Conservation (phyloP, 2,888 invertebrate genomes). For the Polyommatus icarus region DNA sequence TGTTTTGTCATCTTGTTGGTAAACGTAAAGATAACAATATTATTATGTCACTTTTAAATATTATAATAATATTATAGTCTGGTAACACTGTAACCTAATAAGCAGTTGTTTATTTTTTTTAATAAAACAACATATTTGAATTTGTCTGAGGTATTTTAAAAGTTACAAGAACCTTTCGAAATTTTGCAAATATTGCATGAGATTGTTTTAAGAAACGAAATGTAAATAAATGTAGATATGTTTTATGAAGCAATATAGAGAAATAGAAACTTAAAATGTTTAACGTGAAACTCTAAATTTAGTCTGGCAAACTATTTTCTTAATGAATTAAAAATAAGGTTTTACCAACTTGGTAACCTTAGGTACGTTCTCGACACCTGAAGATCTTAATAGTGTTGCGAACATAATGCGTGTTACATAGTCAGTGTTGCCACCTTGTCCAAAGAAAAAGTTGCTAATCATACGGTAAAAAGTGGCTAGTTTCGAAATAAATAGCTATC, state of each 20-base stretch:
- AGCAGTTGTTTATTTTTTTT: neutral
- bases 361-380: neutral
- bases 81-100: neutral
- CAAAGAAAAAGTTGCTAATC: too few species aligned
- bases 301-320: slow-evolving; percentile 18
- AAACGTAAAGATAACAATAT: neutral
- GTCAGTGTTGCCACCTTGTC: too few species aligned
- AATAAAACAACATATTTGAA: neutral
- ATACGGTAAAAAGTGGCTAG: too few species aligned
- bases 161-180: neutral
- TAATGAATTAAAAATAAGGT: neutral
- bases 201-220: slow-evolving; percentile 1
- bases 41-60: too few species aligned
- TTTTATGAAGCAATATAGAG: slow-evolving; percentile 19
- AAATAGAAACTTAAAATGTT: neutral
- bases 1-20: neutral
- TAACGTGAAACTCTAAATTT: neutral
- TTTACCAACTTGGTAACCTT: neutral
- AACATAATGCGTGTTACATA: slow-evolving; percentile 4
- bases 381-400: slow-evolving; percentile 9
- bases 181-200: neutral
- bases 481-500: too few species aligned
- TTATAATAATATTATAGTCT: neutral
- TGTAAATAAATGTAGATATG: slow-evolving; percentile 30
- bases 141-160: neutral